Conservation (phyloP, 1,140 invertebrate genomes). For the Nephila pilipes region DNA sequence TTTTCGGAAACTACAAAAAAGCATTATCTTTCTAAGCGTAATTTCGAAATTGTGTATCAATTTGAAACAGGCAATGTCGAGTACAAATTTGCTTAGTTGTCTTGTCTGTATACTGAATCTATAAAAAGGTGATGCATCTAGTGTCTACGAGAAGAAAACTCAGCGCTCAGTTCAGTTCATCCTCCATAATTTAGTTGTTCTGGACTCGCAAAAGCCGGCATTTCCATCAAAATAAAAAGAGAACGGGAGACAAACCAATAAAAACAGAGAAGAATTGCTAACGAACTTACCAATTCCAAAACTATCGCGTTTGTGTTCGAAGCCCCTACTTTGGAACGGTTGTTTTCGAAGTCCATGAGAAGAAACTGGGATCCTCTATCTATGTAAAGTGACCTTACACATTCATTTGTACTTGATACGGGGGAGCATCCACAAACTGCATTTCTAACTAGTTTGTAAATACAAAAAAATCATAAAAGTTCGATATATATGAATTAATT, state of each 20-base stretch:
- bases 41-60: conserved; percentile 21
- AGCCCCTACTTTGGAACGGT: conserved; percentile 36
- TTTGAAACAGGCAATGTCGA: conserved; percentile 2
- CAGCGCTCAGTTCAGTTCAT: background rate
- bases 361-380: conserved; percentile 34
- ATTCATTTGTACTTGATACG: conserved; percentile 28
- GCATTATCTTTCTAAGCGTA: background rate
- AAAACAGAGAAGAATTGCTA: conserved; percentile 54
- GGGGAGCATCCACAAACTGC: background rate
- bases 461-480: too few species aligned
- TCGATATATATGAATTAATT: too few species aligned
- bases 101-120: conserved; percentile 9
- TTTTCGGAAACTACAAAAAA: background rate
- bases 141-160: background rate
- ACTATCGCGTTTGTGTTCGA: conserved; percentile 42
- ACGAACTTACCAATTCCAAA: conserved; percentile 64
- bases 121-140: conserved; percentile 1
- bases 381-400: conserved; percentile 51
- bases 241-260: conserved; percentile 46
- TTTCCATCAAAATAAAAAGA: conserved; percentile 37
- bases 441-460: too few species aligned
- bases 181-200: conserved; percentile 67
- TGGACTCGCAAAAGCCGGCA: background rate
- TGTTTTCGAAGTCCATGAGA: conserved; percentile 38
- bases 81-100: conserved; percentile 47